A percentile compares a stretch with the other conserved stretches of the same genome.
Conservation (phyloP, 2,797 vertebrate species). For the Thamnophis elegans region DNA sequence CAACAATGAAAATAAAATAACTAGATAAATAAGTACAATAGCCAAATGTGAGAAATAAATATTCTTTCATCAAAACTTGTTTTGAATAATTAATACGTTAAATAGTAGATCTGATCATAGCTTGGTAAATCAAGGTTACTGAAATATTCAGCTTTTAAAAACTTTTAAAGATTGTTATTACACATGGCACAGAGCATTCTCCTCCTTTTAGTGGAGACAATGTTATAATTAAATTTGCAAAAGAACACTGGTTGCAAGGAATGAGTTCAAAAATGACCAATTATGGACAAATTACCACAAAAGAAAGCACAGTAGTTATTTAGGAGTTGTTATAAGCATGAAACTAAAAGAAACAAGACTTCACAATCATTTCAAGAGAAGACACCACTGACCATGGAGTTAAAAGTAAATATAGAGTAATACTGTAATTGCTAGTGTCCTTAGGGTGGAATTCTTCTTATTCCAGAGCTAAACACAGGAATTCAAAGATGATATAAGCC, state of each 20-base stretch:
- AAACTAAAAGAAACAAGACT: background rate
- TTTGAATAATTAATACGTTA: background rate
- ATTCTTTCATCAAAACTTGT: background rate
- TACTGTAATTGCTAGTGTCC: constrained; percentile 14
- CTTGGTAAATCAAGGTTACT: background rate
- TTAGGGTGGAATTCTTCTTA: constrained; percentile 21
- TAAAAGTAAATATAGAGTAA: constrained; percentile 18
- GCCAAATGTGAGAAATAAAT: background rate
- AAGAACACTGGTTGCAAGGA: background rate
- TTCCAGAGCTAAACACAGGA: constrained; percentile 5
- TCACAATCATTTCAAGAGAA: background rate
- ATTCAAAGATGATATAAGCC: background rate
- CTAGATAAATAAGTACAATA: background rate
- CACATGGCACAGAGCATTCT: background rate
- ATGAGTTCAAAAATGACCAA: background rate
- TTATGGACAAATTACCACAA: background rate
- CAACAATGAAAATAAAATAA: background rate
- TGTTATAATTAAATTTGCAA: background rate
- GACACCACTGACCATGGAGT: background rate
- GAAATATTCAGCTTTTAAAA: background rate
- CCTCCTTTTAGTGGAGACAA: background rate
- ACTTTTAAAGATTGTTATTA: background rate
- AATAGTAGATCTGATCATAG: background rate
- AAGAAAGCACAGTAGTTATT: background rate
- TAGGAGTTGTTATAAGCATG: background rate